phyloP scores from a whole-genome alignment of 2,797 vertebrate species.

The Poeciliopsis gracilis region DNA sequence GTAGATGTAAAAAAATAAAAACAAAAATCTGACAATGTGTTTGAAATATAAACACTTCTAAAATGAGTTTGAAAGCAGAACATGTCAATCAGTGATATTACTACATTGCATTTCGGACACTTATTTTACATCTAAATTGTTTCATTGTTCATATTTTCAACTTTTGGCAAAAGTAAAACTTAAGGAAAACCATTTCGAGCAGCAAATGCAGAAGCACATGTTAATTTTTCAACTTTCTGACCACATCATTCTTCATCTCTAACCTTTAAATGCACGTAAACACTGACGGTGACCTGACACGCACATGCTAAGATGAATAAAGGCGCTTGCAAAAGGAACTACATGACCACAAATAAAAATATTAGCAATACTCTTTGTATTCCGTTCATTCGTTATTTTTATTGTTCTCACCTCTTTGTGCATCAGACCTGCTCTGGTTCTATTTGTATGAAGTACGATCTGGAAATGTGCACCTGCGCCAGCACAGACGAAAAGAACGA shows the following conservation, averaged over 20 bases:
- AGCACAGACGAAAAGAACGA: conserved; percentile 87
- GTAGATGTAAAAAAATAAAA: too few species aligned
- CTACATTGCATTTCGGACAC: too few species aligned
- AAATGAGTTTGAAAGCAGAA: neutral
- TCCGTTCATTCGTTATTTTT: neutral
- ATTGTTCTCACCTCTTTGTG: neutral
- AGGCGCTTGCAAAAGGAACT: neutral
- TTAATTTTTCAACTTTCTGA: neutral
- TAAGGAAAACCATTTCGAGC: neutral
- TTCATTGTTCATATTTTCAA: neutral
- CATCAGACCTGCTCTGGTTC: conserved; percentile 92
- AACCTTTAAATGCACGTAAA: neutral
- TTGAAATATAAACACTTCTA: neutral
- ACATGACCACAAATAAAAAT: neutral
- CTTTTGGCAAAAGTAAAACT: neutral
- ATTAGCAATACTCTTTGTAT: neutral
- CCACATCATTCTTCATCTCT: neutral
- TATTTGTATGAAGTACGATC: conserved; percentile 87
- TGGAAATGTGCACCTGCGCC: conserved; percentile 92
- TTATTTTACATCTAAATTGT: neutral
- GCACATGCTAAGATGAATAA: neutral
- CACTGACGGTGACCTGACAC: neutral
- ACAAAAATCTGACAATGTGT: neutral
- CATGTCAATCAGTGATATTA: neutral
- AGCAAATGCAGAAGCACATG: neutral